Base-by-base conservation (phyloP, 2,797 vertebrate genomes). In the Phataginus tricuspis region DNA sequence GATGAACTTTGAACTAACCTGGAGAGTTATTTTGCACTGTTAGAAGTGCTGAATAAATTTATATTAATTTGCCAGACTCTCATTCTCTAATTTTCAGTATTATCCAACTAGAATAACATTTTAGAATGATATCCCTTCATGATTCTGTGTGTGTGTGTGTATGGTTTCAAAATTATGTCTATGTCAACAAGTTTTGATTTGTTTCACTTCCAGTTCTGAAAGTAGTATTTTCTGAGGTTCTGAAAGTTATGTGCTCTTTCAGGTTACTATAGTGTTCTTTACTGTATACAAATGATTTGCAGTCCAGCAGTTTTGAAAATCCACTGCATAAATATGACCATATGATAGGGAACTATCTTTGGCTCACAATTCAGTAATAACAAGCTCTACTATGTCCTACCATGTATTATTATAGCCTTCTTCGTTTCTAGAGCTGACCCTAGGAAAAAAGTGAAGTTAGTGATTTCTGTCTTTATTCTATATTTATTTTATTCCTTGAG, bases 401-500 rank as follows among this genome's bases (percentile, higher is more conserved):
- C 23, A 37, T n/a, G 2, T 37, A 42, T 69, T 92, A 55, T 71
- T 34, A 8, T n/a, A 57, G 19, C 31, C 14, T 77, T 85, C 59
- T 78, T 86, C 66, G 14, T n/a, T 86, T 66, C 66, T 51, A 55
- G 34, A 96, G 21, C 5, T 49, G 45, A 75, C 11, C 31, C 7
- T 57, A 59, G 34, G 10, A 72, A 94, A 59, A 91, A 61, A 74
- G 53, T 66, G 6, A 75, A 68, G 16, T 49, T 13, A 77, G 6
- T 89, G n/a, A 95, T 63, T 19, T 75, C 64, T 82, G 25, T 85
- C 45, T 68, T 92, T 25, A 77, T 83, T 97, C 3, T 85, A 51
- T 85, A 74, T 92, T 88, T 90, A 80, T 87, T 88, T 92, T 75
- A 74, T 74, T 86, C 21, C n/a, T 90, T 25, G 19, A 88, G 25